A percentile compares a stretch with the other conserved stretches of the same genome.
Evolutionary conservation across 1,140 invertebrate genomes (phyloP).

Genomic region (Caenorhabditis remanei): DNA sequence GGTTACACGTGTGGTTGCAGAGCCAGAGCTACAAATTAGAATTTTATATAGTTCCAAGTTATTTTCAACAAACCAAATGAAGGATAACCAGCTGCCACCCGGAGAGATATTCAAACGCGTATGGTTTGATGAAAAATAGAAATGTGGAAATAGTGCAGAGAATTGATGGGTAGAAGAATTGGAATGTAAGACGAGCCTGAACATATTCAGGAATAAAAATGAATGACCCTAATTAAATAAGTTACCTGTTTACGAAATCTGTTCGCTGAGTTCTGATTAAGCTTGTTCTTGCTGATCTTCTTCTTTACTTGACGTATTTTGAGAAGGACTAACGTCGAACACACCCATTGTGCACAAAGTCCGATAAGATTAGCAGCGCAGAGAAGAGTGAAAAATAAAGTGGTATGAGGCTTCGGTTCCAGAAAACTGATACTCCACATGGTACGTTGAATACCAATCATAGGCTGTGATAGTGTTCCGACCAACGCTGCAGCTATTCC

Average conservation of each 20-base stretch:
- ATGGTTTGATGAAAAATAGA: constrained; percentile 74
- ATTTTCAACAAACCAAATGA: constrained; percentile 64
- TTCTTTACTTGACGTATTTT: constrained; percentile 73
- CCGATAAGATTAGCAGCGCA: constrained; percentile 70
- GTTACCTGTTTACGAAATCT: constrained; percentile 74
- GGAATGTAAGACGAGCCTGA: constrained; percentile 74
- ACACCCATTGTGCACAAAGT: constrained; percentile 71
- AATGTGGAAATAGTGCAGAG: constrained; percentile 74
- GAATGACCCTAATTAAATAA: background rate
- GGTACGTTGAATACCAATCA: constrained; percentile 62
- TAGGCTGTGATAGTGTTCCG: constrained; percentile 71
- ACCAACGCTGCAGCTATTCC: constrained; percentile 69
- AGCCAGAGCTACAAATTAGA: constrained; percentile 69
- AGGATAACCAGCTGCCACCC: constrained; percentile 69
- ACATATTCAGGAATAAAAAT: constrained; percentile 8
- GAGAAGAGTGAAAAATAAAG: constrained; percentile 63
- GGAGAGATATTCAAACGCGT: constrained; percentile 64
- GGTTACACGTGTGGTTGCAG: constrained; percentile 73
- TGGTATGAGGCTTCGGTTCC: constrained; percentile 16
- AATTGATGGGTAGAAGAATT: constrained; percentile 75
- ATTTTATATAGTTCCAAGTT: background rate
- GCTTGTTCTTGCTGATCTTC: constrained; percentile 72
- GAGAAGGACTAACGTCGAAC: constrained; percentile 70
- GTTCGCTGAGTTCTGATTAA: constrained; percentile 75
- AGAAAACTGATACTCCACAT: constrained; percentile 62